These are phyloP conservation scores for Cyrtodaria siliqua DNA, from an alignment of 2,888 invertebrate genomes.

Conservation along the genomic window DNA sequence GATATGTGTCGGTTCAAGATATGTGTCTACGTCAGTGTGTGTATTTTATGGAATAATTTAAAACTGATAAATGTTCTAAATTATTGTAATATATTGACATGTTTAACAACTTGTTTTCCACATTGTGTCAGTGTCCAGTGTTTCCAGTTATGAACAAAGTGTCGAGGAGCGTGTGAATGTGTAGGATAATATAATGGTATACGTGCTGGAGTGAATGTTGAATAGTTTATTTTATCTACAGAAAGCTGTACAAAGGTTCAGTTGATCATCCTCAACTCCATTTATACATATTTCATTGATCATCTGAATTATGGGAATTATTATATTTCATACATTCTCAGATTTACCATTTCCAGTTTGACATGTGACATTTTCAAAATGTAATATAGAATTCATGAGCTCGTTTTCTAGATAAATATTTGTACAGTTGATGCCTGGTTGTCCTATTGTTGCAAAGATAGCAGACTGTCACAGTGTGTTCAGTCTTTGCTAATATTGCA, in stretches of 20 bases:
- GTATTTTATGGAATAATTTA: conserved; percentile 56
- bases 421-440: conserved; percentile 11
- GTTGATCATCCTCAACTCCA: conserved; percentile 22
- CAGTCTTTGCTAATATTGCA: background rate
- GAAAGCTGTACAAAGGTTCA: conserved; percentile 29
- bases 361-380: conserved; percentile 4
- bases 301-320: conserved; percentile 37
- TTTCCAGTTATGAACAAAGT: conserved; percentile 65
- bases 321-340: conserved; percentile 44
- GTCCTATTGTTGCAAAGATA: conserved; percentile 1
- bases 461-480: background rate
- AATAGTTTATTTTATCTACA: conserved; percentile 51
- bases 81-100: conserved; percentile 52
- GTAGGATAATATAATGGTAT: conserved; percentile 15
- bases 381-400: conserved; percentile 7
- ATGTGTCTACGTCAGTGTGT: conserved; percentile 23
- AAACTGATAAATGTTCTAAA: conserved; percentile 35
- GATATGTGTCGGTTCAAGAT: no score
- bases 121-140: conserved; percentile 23
- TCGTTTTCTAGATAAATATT: conserved; percentile 14
- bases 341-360: conserved; percentile 37
- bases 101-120: conserved; percentile 47
- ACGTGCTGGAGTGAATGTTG: conserved; percentile 26
- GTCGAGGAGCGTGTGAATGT: conserved; percentile 33
- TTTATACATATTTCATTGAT: conserved; percentile 49